Conservation (phyloP, 2,113 vertebrate genomes). For the Xyliphius kryptos region DNA sequence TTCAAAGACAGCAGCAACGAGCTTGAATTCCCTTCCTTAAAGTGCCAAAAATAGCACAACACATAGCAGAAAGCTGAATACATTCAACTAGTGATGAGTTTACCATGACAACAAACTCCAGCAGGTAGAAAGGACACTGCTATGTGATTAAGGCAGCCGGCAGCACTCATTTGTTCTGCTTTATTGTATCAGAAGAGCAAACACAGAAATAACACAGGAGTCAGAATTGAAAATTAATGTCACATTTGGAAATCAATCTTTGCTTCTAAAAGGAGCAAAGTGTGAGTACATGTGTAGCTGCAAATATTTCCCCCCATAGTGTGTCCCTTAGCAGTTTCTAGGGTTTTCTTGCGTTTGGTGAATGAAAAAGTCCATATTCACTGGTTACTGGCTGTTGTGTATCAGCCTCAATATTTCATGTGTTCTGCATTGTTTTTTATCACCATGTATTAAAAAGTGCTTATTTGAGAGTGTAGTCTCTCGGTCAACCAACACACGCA, state of each 20-base stretch:
- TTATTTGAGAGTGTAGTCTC: too few species aligned
- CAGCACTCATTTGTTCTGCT: background rate
- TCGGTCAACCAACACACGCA: too few species aligned
- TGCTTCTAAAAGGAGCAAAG: background rate
- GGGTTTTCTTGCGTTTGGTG: background rate
- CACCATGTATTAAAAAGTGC: too few species aligned
- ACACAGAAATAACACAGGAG: conserved; percentile 8
- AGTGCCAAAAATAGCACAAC: conserved; percentile 8
- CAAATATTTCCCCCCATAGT: background rate
- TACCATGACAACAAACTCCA: conserved; percentile 15
- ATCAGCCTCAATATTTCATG: too few species aligned
- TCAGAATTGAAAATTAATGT: conserved; percentile 5
- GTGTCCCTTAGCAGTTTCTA: background rate
- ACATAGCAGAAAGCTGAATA: conserved; percentile 7
- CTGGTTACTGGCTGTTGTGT: too few species aligned
- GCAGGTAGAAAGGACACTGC: background rate
- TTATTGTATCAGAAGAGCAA: conserved; percentile 6
- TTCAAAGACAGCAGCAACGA: background rate
- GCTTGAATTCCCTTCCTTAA: background rate
- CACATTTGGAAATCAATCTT: conserved; percentile 7
- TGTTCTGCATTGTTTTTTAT: too few species aligned
- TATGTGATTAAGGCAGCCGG: conserved; percentile 7
- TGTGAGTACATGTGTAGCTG: conserved; percentile 3
- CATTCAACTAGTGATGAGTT: background rate
- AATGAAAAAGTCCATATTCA: too few species aligned